Conservation (phyloP, 2,797 vertebrate species). For the Euthynnus affinis region DNA sequence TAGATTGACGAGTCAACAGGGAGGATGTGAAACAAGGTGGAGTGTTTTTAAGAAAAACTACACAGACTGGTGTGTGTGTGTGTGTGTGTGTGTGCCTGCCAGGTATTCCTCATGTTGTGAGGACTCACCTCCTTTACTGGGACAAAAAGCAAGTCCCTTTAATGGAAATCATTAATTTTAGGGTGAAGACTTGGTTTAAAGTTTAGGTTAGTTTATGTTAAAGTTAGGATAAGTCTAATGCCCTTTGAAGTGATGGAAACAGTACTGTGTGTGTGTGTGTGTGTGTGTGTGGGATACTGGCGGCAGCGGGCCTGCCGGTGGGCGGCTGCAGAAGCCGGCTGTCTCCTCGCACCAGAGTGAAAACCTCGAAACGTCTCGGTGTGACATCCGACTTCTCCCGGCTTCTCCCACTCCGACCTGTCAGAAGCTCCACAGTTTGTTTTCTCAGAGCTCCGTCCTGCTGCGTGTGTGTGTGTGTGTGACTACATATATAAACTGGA, state of each 20-base stretch:
- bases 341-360: conserved; percentile 54
- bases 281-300: conserved; percentile 9
- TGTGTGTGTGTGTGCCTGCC: background rate
- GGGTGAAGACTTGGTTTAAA: too few relatives aligned
- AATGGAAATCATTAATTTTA: too few relatives aligned
- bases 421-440: conserved; percentile 6
- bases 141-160: too few relatives aligned
- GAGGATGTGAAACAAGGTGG: too few relatives aligned
- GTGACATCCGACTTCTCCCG: conserved; percentile 39
- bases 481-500: too few relatives aligned
- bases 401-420: conserved; percentile 27
- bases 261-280: background rate
- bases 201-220: too few relatives aligned
- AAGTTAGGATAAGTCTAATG: too few relatives aligned
- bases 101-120: too few relatives aligned
- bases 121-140: too few relatives aligned
- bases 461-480: background rate
- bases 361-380: conserved; percentile 36
- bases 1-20: too few relatives aligned
- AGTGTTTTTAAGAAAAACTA: too few relatives aligned
- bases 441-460: background rate
- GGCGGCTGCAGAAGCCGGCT: conserved; percentile 30
- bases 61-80: background rate
- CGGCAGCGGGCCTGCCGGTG: conserved; percentile 10
- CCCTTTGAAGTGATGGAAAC: too few relatives aligned